A percentile compares a stretch with the other conserved stretches of the same genome.
phyloP scores from a whole-genome alignment of 1,140 invertebrate genomes.

The Trialeurodes vaporariorum region DNA sequence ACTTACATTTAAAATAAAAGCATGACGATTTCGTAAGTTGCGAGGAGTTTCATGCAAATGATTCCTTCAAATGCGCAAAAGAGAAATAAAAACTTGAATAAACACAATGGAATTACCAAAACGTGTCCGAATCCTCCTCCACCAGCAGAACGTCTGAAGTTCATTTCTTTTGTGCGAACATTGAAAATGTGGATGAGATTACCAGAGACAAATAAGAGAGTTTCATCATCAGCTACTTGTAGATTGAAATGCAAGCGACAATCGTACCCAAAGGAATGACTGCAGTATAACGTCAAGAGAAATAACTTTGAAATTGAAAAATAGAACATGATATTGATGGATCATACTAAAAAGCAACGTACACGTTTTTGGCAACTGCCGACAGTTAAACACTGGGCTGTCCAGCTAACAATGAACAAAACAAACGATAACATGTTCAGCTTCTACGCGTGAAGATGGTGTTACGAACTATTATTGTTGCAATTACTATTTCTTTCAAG shows the following conservation, averaged over 20 bases:
- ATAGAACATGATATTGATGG: background rate
- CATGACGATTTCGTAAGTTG: too few relatives aligned
- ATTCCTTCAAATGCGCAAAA: too few relatives aligned
- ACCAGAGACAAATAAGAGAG: slow-evolving; percentile 63
- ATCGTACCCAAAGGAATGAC: slow-evolving; percentile 79
- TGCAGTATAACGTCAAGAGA: slow-evolving; percentile 28
- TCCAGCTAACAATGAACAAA: too few relatives aligned
- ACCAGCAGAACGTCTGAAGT: slow-evolving; percentile 54
- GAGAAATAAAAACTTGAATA: too few relatives aligned
- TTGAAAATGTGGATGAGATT: slow-evolving; percentile 67
- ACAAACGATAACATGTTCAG: too few relatives aligned
- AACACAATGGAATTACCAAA: too few relatives aligned
- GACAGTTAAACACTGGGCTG: too few relatives aligned
- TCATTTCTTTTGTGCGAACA: slow-evolving; percentile 46
- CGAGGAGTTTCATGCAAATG: too few relatives aligned
- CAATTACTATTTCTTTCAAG: too few relatives aligned
- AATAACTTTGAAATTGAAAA: background rate
- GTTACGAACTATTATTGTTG: too few relatives aligned
- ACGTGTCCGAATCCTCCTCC: slow-evolving; percentile 69
- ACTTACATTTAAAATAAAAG: too few relatives aligned
- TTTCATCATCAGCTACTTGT: slow-evolving; percentile 53
- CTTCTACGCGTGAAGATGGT: too few relatives aligned
- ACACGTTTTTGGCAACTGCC: background rate
- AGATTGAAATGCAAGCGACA: slow-evolving; percentile 69
- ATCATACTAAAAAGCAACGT: background rate